phyloP scores from a whole-genome alignment of 2,888 invertebrate genomes.

The Drosophila multiciliata region DNA sequence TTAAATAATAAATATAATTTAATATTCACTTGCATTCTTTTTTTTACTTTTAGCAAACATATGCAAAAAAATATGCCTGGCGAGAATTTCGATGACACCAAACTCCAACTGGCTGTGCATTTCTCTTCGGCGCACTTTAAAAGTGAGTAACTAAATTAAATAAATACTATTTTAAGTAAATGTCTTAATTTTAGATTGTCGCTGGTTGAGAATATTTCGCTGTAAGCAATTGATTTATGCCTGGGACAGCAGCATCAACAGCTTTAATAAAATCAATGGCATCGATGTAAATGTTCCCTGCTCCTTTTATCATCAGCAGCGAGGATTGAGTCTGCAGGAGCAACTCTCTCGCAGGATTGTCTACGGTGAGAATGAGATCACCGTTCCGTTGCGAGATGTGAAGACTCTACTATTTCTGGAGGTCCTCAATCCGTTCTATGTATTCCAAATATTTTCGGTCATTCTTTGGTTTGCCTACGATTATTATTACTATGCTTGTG shows the following conservation, averaged over 20 bases:
- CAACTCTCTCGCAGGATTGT: slow-evolving; percentile 88
- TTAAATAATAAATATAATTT: too few relatives aligned
- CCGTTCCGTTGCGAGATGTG: slow-evolving; percentile 91
- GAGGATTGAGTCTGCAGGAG: slow-evolving; percentile 78
- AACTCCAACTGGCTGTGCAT: slow-evolving; percentile 82
- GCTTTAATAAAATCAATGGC: slow-evolving; percentile 90
- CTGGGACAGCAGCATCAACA: slow-evolving; percentile 90
- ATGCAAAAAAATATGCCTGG: slow-evolving; percentile 7
- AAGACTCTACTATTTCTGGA: slow-evolving; percentile 91
- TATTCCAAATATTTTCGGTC: slow-evolving; percentile 97
- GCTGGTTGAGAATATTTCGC: slow-evolving; percentile 88
- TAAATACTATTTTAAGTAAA: not conserved
- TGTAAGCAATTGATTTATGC: slow-evolving; percentile 94
- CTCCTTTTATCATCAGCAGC: slow-evolving; percentile 82
- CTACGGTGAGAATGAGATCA: slow-evolving; percentile 94
- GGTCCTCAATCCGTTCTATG: slow-evolving; percentile 97
- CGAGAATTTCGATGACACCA: slow-evolving; percentile 67
- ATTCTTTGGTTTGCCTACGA: slow-evolving; percentile 95
- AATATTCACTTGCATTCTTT: not conserved
- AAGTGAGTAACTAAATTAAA: slow-evolving; percentile 69
- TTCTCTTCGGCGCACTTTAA: slow-evolving; percentile 83
- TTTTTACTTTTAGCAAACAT: slow-evolving; percentile 29
- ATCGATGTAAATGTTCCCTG: slow-evolving; percentile 87
- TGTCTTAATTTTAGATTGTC: slow-evolving; percentile 85
- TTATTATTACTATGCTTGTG: slow-evolving; percentile 95